These are phyloP conservation scores for Cryptomyrus ogoouensis DNA, from an alignment of 2,113 vertebrate genomes.

Conservation along the genomic window DNA sequence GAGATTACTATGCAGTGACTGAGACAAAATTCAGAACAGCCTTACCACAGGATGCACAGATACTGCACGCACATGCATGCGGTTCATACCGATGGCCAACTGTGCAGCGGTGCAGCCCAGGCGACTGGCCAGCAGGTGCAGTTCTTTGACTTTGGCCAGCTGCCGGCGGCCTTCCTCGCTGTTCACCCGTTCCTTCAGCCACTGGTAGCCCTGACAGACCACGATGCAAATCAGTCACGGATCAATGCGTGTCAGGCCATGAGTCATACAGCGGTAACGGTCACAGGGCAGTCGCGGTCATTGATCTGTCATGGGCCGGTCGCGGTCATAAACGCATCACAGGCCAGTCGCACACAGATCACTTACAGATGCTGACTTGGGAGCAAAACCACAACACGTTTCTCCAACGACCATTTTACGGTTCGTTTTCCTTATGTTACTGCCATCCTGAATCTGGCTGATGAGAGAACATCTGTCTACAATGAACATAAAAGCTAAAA, in stretches of 20 bases:
- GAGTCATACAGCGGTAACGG: not conserved
- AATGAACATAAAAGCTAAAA: not conserved
- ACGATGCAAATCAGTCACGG: conserved; percentile 7
- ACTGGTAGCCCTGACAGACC: conserved; percentile 81
- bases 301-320: not conserved
- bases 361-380: not conserved
- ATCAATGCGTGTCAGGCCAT: not conserved
- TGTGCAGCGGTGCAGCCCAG: conserved; percentile 92
- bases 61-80: not conserved
- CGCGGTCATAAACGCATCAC: not conserved
- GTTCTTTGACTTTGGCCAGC: conserved; percentile 93
- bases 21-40: not conserved
- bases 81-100: conserved; percentile 78
- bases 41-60: not conserved
- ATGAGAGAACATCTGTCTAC: not conserved
- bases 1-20: not conserved
- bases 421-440: not conserved
- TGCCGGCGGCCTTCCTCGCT: conserved; percentile 93
- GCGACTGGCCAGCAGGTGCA: conserved; percentile 86
- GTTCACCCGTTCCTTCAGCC: conserved; percentile 92
- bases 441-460: not conserved
- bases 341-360: not conserved
- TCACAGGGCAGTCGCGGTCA: not conserved
- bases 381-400: not conserved
- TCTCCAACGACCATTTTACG: not conserved